Percentiles rank a stretch among this genome's conserved stretches.
phyloP scores from a whole-genome alignment of 2,113 vertebrate species.

The Gymnorhina tibicen region DNA sequence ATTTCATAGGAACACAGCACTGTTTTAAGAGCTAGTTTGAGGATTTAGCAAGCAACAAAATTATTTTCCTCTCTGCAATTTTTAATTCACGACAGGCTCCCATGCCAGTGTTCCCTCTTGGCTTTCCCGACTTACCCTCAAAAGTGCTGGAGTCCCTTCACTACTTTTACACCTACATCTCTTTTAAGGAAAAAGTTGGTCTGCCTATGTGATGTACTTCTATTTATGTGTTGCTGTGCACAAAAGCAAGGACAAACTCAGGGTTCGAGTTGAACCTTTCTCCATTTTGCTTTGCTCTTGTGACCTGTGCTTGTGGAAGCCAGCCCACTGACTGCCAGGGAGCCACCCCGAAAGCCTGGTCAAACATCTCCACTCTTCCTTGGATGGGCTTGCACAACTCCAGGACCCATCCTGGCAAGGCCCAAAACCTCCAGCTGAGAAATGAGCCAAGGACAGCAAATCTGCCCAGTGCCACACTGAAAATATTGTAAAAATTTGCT shows the following conservation, averaged over 20 bases:
- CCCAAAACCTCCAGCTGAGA: background rate
- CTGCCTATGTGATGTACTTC: background rate
- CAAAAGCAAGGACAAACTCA: background rate
- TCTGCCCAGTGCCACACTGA: fast-evolving
- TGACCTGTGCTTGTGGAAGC: background rate
- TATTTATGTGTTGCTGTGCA: background rate
- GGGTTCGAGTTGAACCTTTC: background rate
- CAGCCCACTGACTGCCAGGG: background rate
- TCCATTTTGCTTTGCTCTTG: background rate
- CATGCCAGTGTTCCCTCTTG: background rate
- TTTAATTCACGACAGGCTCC: background rate
- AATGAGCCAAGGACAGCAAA: background rate
- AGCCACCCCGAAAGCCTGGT: background rate
- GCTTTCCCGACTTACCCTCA: background rate
- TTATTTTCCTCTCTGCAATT: background rate
- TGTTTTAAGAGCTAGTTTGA: background rate
- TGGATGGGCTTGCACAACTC: background rate
- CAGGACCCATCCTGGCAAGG: background rate
- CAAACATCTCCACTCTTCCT: background rate
- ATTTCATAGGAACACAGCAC: background rate
- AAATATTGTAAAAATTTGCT: background rate
- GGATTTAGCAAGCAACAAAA: background rate
- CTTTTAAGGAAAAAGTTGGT: background rate
- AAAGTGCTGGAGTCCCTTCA: background rate
- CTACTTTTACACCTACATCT: background rate